Evolutionary conservation across 2,797 vertebrate genomes (phyloP), one percentile per base, ranked within the genome.

Genomic region (Margarornis squamiger): DNA sequence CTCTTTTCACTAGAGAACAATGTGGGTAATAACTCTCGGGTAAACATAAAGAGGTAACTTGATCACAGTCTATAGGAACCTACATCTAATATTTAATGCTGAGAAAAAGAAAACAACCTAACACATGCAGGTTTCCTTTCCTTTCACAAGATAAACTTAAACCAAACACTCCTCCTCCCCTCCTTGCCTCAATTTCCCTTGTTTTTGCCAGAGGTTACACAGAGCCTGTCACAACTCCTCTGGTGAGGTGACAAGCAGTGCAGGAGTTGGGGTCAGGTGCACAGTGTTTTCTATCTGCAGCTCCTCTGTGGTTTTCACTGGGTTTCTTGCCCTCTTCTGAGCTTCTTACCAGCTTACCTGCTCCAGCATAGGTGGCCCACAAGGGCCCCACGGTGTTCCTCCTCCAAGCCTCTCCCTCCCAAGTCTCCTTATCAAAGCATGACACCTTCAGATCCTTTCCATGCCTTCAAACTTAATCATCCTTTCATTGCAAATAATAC

Each of bases 191-290:
- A 16, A 4, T 49, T 88, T n/a, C 36, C 22, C 41, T 41, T 51
- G 39, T 39, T 88, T 88, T 75, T 75, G 30, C 29, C 21, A 24
- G 18, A 32, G 52, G 23, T 24, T 52, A 21, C 62, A 74, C 2
- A 0, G 11, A 74, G 18, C 39, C 61, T 0, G 0, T 12, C 67
- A 39, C 72, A 74, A 1, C 18, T 45, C 39, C 49, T 78, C 4
- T 46, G 41, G 30, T n/a, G 41, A 65, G 22, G 30, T 45, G 62
- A 52, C 19, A 12, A 34, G 57, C 39, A 85, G 39, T 20, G 14
- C 57, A 59, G 62, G 13, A 78, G 66, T 26, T 55, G 36, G 32
- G 17, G 22, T 15, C 11, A 38, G 2, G 1, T 22, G 27, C 14
- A 14, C 7, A 30, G 30, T 3, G 3, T 6, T 38, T 66, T 58